Base-by-base conservation (phyloP, 2,113 vertebrate genomes). In the Nycticebus coucang region DNA sequence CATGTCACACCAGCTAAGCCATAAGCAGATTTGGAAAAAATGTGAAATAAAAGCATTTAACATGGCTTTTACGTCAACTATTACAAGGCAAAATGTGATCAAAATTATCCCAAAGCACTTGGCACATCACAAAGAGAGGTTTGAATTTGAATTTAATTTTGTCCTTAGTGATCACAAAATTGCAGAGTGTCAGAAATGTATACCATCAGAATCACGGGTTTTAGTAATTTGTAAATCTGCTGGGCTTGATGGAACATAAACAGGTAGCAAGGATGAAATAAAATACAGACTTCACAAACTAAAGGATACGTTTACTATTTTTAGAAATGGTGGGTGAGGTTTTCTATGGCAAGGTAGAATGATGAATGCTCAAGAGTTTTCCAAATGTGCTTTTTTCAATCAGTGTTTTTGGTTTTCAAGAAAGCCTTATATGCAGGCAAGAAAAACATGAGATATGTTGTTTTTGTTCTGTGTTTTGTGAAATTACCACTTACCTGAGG, bases 401-500 rank as follows among this genome's bases (percentile, higher is more conserved):
- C 62, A 59, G 41, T 8, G 13, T 41, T 86, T 71, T 68, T 83
- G 28, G 50, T 68, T 93, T 91, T 53, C 60, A 89, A 87, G 68
- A 68, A 87, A 84, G 41, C 55, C 35, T 81, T 35, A 68, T 1
- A 4, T 2, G 68, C 64, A 78, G 77, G 14, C 33, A 74, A 9
- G 18, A 4, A 68, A 21, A 13, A 35, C 18, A 41, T 7, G 24
- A 75, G 35, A 53, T 22, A 13, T 26, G 37, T 4, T 26, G 2
- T 17, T 11, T 15, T 28, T 59, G 28, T 18, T 81, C 50, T 14
- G 41, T 7, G 0, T 74, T 59, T 86, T 2, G 6, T 60, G 59
- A 95, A 94, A 60, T 28, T 17, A 57, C 66, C 71, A 85, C 98
- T 98, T 98, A 99, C 99, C 98, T 98, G 98, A 98, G 99, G 99